Base-by-base conservation (phyloP, 1,140 invertebrate genomes). In the Lerema accius region DNA sequence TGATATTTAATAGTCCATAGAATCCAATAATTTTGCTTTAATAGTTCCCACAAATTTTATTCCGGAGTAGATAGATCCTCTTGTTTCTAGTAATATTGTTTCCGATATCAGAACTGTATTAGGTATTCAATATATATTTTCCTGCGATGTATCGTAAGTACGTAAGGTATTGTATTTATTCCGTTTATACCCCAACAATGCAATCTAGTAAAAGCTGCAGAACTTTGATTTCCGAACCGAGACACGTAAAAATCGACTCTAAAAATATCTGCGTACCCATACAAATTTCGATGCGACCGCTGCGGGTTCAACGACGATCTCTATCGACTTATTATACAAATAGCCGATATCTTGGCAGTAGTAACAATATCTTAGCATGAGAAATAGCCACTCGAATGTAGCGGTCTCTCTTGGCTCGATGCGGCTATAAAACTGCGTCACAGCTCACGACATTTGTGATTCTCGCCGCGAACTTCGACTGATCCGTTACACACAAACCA, bases 241-340 rank as follows among this genome's bases (percentile, higher is more conserved):
- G 39, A 32, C 39, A 35, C 19, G 42, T 56, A 56, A 28, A 23
- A 6, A 42, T 28, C n/a, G 9, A 7, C 7, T 23, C 23, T 1
- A 26, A 26, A 46, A 46, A 26, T 26, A 37, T 50, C 48, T 37
- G n/a, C 28, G 51, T 70, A 61, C 49, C 69, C 68, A 73, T 71
- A 78, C 76, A 76, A 83, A 80, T 76, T 80, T 69, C 59, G 39
- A 50, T 49, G 66, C 63, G 70, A 70, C 64, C 69, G 64, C 64
- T 73, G 58, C 65, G 73, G 59, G 53, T 69, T 59, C 50, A 76
- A 77, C 70, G 78, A 75, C 72, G 74, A 82, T 76, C 56, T 61
- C 71, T 78, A 84, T 82, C 69, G 80, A 69, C 72, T 82, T 82
- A 84, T 84, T 82, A 84, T 82, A 82, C 79, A 80, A 84, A 84